Evolutionary conservation across 2,797 vertebrate species (phyloP), one percentile per base, ranked within the genome.

Genomic region (Gallinago stenura): DNA sequence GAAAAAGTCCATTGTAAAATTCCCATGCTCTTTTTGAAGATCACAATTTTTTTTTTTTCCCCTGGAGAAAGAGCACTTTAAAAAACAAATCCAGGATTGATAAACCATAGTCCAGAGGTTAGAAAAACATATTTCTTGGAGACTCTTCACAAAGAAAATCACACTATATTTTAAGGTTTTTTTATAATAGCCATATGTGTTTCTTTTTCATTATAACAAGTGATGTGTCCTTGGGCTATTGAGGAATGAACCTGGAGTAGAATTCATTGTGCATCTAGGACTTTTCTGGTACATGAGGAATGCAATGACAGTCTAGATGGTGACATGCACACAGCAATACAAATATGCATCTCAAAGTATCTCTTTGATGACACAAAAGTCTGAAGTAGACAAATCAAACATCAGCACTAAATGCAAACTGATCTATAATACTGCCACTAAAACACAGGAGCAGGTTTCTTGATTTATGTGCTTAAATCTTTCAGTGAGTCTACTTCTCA

Each of bases 21-120:
- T 97, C 50, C 46, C 60, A 91, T 61, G 18, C 91, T 94, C 46
- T 61, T 83, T 90, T 70, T 86, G 50, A 95, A 90, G 60, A 69
- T n/a, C 7, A 39, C 13, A 73, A 45, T 80, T 54, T 51, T 51
- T 51, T 51, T 51, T 50, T 25, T 25, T 50, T 22, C 64, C 73
- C n/a, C 17, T 22, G 31, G 65, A 94, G 37, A 89, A 96, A 95
- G 31, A 79, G 12, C 39, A 72, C 37, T 92, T 96, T 53, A 37
- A 94, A 84, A 72, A 93, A 84, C 70, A 95, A 95, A 85, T n/a
- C 48, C 65, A 92, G 22, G 21, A 30, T 48, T 85, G 41, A 96
- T 35, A 82, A 92, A 83, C 68, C 92, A 19, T 39, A 77, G 64
- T 72, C 68, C 90, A 90, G 86, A 87, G 48, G 45, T 86, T 90